Evolutionary conservation across 2,113 vertebrate genomes (phyloP), one percentile per base, ranked within the genome.

Genomic region (Todiramphus chloris): DNA sequence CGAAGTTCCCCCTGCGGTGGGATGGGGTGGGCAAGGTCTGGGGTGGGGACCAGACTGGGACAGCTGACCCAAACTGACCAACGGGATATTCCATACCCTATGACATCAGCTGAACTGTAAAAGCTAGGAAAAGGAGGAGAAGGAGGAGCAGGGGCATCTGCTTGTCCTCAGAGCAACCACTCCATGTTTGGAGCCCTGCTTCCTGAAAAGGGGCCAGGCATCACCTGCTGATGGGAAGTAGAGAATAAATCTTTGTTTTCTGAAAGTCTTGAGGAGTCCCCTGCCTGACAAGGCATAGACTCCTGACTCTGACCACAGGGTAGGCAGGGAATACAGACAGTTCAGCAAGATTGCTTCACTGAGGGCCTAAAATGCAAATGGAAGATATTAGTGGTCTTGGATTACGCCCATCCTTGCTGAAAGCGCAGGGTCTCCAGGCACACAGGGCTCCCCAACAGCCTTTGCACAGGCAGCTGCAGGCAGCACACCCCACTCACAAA

Each of bases 341-440:
- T 39, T 51, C 16, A 9, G 11, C 24, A 35, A 39, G n/a, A 16
- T 41, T 41, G 24, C 21, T 87, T 64, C 5, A 0, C 21, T n/a
- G 1, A 0, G 8, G 21, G 20, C 23, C 50, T 37, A 46, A 76
- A 83, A 64, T 15, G 7, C 15, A 35, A 51, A 16, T 11, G 16
- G 3, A 19, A 6, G 66, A 35, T 39, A 8, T 3, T 0, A 33
- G 15, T 2, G 13, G 19, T 8, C 7, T 31, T 43, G 43, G 43
- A 25, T 19, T 16, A 15, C 1, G 11, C 1, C 17, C 30, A 13
- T 7, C 37, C 7, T 20, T 27, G 15, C 50, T 19, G 7, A 7
- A 4, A n/a, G 5, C 0, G 0, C 1, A 13, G 23, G n/a, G 18
- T 27, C 16, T 1, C 7, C 1, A 0, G 28, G 21, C 30, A 37